Evolutionary conservation across 2,797 vertebrate genomes (phyloP).

Genomic region (Trichosurus vulpecula): DNA sequence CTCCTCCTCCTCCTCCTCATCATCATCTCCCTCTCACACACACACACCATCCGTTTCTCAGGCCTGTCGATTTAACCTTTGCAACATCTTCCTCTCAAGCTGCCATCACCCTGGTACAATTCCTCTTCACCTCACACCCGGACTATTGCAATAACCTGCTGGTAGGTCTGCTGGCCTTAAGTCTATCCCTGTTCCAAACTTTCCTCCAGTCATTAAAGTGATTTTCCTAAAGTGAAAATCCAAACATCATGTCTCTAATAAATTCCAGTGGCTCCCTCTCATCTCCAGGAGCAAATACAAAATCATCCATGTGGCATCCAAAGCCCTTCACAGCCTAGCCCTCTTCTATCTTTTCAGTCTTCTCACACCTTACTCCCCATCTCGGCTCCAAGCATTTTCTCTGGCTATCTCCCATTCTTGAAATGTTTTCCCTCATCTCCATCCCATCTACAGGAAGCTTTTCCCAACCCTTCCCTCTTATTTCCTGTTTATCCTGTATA

Average conservation of each 20-base stretch:
- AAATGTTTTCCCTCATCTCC: not conserved
- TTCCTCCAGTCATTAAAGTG: not conserved
- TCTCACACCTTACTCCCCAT: not conserved
- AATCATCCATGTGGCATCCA: not conserved
- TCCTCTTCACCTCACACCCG: not conserved
- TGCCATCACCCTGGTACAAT: constrained; percentile 5
- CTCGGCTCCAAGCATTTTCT: not conserved
- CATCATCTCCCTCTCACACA: not conserved
- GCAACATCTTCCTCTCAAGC: not conserved
- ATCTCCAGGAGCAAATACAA: not conserved
- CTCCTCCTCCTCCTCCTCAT: too few species aligned
- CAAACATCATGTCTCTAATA: not conserved
- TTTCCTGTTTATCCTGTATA: not conserved
- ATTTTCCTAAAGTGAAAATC: not conserved
- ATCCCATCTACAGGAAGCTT: not conserved
- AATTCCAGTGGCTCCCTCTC: not conserved
- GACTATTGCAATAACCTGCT: not conserved
- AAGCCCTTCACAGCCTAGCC: not conserved
- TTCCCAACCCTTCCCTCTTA: not conserved
- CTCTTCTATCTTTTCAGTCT: not conserved
- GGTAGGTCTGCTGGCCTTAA: not conserved
- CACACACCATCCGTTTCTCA: not conserved
- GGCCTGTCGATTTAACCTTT: constrained; percentile 4
- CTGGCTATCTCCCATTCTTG: not conserved
- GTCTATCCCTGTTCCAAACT: not conserved